Base-by-base conservation (phyloP, 2,888 invertebrate species). In the Bhutanitis thaidina region DNA sequence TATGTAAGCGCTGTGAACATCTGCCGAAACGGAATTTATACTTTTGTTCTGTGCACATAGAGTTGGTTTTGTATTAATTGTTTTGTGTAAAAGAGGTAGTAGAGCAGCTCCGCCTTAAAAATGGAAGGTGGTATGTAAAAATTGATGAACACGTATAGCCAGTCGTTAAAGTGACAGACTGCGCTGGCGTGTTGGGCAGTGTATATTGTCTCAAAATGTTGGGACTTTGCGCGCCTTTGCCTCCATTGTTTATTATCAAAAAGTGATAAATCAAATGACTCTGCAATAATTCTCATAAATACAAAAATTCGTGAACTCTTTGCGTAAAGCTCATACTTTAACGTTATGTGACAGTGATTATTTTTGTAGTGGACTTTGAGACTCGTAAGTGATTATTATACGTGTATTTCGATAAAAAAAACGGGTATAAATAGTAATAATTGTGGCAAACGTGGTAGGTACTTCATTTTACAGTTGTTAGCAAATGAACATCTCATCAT, bases 101-200 rank as follows among this genome's bases (percentile, higher is more conserved):
- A 84, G 76, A 82, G 79, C 84, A 88, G 86, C 88, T 86, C 89
- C 89, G 87, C 89, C 89, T 89, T 87, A 89, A 89, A 89, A 89
- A 88, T 89, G 88, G 89, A 88, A 89, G 89, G 88, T 89, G 88
- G 89, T 87, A 88, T 89, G 88, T 89, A 89, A 89, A 89, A 89
- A 89, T 89, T 89, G 81, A 89, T 89, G 87, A 88, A 89, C 88
- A 88, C 86, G 86, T 88, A 88, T 89, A 86, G 86, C 76, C 51
- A 87, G 87, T 88, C 86, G 85, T 88, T 88, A 88, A 81, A 87
- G 86, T 89, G 89, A 87, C 88, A 89, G 87, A 89, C 87, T 83
- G 80, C 80, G 87, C 85, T 86, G 84, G 87, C 84, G 80, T 80
- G 88, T 79, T 74, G 88, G 81, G 77, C 86, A 80, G 89, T 86